Percentiles rank a stretch among this genome's conserved stretches.
These are phyloP conservation scores for Heliconius nattereri DNA, from an alignment of 1,140 invertebrate species.

Conservation along the genomic window DNA sequence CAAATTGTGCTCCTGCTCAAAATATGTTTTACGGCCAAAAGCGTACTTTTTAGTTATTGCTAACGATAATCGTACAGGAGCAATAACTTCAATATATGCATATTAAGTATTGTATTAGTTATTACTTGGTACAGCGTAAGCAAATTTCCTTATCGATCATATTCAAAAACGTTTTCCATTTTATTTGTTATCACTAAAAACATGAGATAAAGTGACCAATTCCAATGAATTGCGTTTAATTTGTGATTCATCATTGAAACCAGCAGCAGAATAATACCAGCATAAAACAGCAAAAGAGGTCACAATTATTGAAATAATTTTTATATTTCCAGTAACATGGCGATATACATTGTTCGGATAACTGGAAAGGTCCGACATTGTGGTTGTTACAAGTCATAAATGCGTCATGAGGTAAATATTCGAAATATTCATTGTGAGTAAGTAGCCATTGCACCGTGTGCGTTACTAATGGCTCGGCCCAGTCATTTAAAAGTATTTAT, in stretches of 20 bases:
- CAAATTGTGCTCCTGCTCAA: too few relatives aligned
- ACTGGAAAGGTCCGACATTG: slow-evolving; percentile 30
- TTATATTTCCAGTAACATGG: neutral
- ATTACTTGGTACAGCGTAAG: neutral
- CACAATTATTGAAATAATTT: neutral
- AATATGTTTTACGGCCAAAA: neutral
- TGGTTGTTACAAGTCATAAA: slow-evolving; percentile 13
- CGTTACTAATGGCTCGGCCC: slow-evolving; percentile 29
- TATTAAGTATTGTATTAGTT: neutral
- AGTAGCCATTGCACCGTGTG: slow-evolving; percentile 34
- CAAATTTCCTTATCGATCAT: neutral
- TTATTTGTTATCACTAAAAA: neutral
- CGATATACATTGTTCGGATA: slow-evolving; percentile 29
- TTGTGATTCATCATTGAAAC: neutral
- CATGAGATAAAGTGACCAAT: neutral
- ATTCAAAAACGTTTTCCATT: neutral
- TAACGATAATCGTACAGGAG: neutral
- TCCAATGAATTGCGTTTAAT: neutral
- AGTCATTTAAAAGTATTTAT: slow-evolving; percentile 32
- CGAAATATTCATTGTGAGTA: slow-evolving; percentile 35
- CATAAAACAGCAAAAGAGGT: neutral
- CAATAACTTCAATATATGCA: neutral
- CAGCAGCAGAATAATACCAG: too few relatives aligned
- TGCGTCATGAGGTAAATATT: slow-evolving; percentile 41
- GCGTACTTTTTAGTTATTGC: neutral